Conservation (phyloP, 2,113 vertebrate species). For the Steatornis caripensis region DNA sequence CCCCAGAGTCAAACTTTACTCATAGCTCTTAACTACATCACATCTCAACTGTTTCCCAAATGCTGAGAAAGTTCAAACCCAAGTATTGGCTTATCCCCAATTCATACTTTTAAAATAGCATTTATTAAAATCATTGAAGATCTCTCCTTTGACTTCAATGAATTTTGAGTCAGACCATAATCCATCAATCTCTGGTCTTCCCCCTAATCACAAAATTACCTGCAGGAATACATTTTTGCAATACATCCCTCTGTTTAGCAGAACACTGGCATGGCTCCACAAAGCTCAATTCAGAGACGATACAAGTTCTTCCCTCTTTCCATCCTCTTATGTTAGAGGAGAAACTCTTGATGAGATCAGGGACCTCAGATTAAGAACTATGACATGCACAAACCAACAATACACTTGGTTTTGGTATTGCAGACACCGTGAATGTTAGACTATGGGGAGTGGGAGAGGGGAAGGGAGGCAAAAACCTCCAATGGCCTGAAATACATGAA, state of each 20-base stretch:
- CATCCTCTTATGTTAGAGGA: background rate
- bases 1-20: background rate
- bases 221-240: slow-evolving; percentile 18
- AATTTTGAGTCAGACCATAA: background rate
- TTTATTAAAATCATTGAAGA: background rate
- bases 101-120: background rate
- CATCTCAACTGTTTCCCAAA: background rate
- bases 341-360: background rate
- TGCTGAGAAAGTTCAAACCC: background rate
- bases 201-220: background rate
- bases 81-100: background rate
- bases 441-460: background rate
- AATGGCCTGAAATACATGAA: background rate
- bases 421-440: background rate
- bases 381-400: background rate
- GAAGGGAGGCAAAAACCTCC: background rate
- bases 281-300: background rate
- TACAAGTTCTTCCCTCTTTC: background rate
- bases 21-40: background rate
- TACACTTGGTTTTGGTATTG: background rate
- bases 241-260: background rate
- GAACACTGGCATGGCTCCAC: slow-evolving; percentile 3
- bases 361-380: background rate
- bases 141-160: background rate
- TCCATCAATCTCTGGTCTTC: background rate